Conservation (phyloP, 2,888 invertebrate genomes). For the Drosophila neonasuta region DNA sequence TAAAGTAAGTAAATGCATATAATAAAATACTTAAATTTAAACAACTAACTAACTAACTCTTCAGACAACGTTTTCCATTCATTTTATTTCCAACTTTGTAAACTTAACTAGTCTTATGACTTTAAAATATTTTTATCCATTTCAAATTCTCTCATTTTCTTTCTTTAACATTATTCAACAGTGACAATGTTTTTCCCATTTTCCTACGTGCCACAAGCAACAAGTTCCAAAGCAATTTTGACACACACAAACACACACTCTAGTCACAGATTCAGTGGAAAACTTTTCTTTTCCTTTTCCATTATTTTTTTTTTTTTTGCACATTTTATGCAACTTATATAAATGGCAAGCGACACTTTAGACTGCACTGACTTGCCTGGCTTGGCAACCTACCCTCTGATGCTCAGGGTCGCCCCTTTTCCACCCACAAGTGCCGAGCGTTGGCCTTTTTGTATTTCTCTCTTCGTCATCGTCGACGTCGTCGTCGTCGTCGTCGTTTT, state of each 20-base stretch:
- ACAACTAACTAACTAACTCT: too few species aligned
- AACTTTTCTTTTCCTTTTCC: constrained; percentile 25
- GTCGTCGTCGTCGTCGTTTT: constrained; percentile 51
- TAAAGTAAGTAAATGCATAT: too few species aligned
- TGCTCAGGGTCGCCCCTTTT: constrained; percentile 3
- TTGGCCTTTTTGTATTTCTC: constrained; percentile 62
- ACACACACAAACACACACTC: constrained; percentile 60
- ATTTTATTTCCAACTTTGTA: not conserved
- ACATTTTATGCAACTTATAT: constrained; percentile 76
- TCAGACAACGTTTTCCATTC: too few species aligned
- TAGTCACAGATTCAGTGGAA: constrained; percentile 38
- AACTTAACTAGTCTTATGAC: not conserved
- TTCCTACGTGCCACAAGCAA: constrained; percentile 37
- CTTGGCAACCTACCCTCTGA: constrained; percentile 4
- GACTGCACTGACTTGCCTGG: constrained; percentile 21
- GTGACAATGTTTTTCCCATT: not conserved
- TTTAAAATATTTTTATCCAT: not conserved
- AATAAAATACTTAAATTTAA: too few species aligned
- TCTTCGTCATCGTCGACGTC: constrained; percentile 46
- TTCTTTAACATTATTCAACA: not conserved
- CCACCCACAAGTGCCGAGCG: constrained; percentile 34
- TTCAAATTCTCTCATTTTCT: not conserved
- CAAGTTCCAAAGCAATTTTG: constrained; percentile 47
- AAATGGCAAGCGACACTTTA: constrained; percentile 69
- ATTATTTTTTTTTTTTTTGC: constrained; percentile 31